phyloP scores from a whole-genome alignment of 2,888 invertebrate genomes.

The Chrysolina americana region DNA sequence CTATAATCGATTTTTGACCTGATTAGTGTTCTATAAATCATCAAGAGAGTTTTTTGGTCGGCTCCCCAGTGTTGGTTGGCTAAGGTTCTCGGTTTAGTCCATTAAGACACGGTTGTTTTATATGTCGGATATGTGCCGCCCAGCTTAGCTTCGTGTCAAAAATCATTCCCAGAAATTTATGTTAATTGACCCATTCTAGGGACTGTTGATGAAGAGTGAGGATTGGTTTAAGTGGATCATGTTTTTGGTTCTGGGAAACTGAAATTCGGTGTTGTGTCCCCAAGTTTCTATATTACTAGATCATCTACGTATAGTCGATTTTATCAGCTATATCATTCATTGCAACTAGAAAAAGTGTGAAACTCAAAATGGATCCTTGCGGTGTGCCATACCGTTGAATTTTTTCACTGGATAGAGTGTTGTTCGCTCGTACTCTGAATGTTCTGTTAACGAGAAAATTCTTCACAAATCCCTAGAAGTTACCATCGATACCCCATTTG shows the following conservation, averaged over 20 bases:
- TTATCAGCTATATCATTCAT: no score
- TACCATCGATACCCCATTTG: not conserved
- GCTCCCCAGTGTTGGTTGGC: no score
- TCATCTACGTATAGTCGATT: not conserved
- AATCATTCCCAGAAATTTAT: not conserved
- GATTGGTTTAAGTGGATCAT: not conserved
- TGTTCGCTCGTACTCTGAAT: no score
- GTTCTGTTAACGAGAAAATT: not conserved
- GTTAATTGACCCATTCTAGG: not conserved
- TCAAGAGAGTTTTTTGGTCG: no score
- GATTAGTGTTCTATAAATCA: not conserved
- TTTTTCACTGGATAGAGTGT: not conserved
- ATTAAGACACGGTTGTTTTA: constrained; percentile 1
- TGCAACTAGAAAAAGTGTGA: not conserved
- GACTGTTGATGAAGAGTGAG: not conserved
- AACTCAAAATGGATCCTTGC: not conserved
- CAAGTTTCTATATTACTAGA: constrained; percentile 7
- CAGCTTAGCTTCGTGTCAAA: constrained; percentile 9
- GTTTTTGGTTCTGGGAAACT: not conserved
- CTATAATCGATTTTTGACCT: not conserved
- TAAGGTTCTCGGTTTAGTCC: constrained; percentile 12
- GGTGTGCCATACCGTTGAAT: not conserved
- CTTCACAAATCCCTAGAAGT: not conserved
- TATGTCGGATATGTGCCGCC: constrained; percentile 1
- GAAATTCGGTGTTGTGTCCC: not conserved